Conservation (phyloP, 2,888 invertebrate genomes). For the Eledona agricola region DNA sequence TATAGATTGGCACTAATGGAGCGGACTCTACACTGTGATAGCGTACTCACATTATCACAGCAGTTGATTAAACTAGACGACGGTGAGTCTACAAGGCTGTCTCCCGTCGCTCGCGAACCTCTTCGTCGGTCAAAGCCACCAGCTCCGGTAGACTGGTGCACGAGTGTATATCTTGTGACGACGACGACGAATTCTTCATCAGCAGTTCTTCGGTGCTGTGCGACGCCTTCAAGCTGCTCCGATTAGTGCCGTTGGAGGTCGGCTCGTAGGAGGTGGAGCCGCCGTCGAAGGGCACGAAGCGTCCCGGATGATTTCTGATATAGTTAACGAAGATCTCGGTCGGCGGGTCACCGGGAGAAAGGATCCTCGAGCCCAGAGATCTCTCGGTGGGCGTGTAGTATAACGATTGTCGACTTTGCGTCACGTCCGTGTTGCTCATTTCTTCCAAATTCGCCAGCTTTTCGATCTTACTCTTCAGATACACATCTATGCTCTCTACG, state of each 20-base stretch:
- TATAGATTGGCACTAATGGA: constrained; percentile 53
- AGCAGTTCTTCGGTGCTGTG: constrained; percentile 56
- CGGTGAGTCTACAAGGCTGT: constrained; percentile 55
- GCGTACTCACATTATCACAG: constrained; percentile 55
- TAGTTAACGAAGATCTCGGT: constrained; percentile 75
- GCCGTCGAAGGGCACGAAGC: constrained; percentile 50
- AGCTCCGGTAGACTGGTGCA: constrained; percentile 66
- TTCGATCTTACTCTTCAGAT: constrained; percentile 74
- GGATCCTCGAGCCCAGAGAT: constrained; percentile 65
- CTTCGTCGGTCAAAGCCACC: constrained; percentile 63
- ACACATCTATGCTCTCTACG: constrained; percentile 71
- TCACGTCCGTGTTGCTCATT: constrained; percentile 63
- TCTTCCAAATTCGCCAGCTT: constrained; percentile 67
- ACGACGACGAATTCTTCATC: constrained; percentile 23
- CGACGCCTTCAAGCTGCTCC: constrained; percentile 57
- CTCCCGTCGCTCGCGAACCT: constrained; percentile 64
- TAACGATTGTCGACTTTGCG: constrained; percentile 75
- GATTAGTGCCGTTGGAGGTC: constrained; percentile 36
- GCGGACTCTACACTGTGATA: constrained; percentile 55
- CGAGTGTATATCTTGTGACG: constrained; percentile 52
- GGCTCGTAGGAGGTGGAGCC: constrained; percentile 59
- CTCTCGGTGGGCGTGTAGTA: constrained; percentile 85
- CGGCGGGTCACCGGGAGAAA: constrained; percentile 47
- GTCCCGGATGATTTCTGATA: constrained; percentile 62
- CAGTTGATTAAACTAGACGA: constrained; percentile 35